Percentiles rank a stretch among this genome's conserved stretches.
phyloP scores from a whole-genome alignment of 2,113 vertebrate species.

The Actenoides lindsayi region DNA sequence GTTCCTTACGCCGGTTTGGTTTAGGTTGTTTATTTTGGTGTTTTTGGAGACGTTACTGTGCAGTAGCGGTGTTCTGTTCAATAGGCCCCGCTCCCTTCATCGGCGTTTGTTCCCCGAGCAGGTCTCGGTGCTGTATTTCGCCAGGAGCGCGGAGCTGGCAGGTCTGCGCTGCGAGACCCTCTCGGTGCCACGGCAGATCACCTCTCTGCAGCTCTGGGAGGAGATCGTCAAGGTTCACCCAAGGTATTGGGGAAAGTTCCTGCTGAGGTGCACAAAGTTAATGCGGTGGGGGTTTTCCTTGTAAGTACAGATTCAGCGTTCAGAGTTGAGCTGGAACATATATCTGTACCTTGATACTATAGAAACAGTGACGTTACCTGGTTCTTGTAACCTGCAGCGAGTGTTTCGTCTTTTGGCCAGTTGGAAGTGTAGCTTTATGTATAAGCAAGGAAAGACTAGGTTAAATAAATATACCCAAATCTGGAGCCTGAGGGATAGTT shows the following conservation, averaged over 20 bases:
- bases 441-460: accelerated
- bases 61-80: accelerated
- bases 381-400: neutral
- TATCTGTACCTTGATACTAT: accelerated
- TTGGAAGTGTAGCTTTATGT: neutral
- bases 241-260: slow-evolving; percentile 69
- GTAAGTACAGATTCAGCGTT: accelerated
- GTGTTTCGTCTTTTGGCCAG: accelerated
- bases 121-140: slow-evolving; percentile 90
- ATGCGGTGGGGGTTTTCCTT: no score
- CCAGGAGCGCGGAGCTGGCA: slow-evolving; percentile 88
- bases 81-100: neutral
- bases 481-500: no score
- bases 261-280: neutral
- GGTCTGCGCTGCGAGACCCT: slow-evolving; percentile 82
- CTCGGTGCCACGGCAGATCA: slow-evolving; percentile 78
- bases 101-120: neutral
- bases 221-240: slow-evolving; percentile 84
- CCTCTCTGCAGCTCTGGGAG: slow-evolving; percentile 85
- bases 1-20: neutral
- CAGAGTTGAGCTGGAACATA: accelerated
- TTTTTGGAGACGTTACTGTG: neutral
- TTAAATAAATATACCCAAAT: accelerated
- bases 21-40: neutral
- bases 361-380: accelerated